phyloP scores from a whole-genome alignment of 2,797 vertebrate genomes.

The Peromyscus aztecus region DNA sequence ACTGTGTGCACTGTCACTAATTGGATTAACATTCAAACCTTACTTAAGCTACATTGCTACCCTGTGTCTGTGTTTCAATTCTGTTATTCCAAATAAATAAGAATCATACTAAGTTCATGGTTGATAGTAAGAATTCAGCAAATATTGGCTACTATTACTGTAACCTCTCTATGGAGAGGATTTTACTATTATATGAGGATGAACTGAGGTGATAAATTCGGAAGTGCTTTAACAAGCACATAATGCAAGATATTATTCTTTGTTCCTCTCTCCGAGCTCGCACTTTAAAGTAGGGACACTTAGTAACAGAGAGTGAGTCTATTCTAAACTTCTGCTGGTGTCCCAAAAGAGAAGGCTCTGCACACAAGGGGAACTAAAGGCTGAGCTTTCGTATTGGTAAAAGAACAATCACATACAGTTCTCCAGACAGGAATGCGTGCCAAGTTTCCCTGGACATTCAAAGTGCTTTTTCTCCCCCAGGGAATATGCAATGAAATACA shows the following conservation, averaged over 20 bases:
- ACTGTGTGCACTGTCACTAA: background rate
- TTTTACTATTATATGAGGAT: conserved; percentile 8
- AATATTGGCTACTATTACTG: conserved; percentile 57
- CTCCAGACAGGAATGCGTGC: conserved; percentile 71
- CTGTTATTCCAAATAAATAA: conserved; percentile 59
- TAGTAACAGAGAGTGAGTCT: conserved; percentile 48
- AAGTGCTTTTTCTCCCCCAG: conserved; percentile 50
- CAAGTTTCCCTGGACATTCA: conserved; percentile 80
- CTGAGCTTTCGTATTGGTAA: conserved; percentile 67
- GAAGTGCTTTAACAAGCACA: conserved; percentile 46
- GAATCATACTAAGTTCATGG: conserved; percentile 17
- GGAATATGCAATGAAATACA: conserved; percentile 67
- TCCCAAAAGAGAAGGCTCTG: conserved; percentile 75
- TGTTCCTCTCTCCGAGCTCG: background rate
- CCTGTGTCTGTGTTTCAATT: conserved; percentile 19
- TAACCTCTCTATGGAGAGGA: background rate
- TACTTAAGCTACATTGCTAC: background rate
- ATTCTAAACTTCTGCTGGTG: conserved; percentile 57
- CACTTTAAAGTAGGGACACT: conserved; percentile 21
- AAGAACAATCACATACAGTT: conserved; percentile 82
- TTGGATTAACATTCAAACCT: conserved; percentile 13
- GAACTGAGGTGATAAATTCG: conserved; percentile 47
- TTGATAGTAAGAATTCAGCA: conserved; percentile 14
- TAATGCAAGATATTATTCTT: conserved; percentile 30
- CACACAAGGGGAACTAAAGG: conserved; percentile 50